A percentile compares a stretch with the other conserved stretches of the same genome.
phyloP scores from a whole-genome alignment of 2,797 vertebrate genomes.

The Acrossocheilus wenchowensis region DNA sequence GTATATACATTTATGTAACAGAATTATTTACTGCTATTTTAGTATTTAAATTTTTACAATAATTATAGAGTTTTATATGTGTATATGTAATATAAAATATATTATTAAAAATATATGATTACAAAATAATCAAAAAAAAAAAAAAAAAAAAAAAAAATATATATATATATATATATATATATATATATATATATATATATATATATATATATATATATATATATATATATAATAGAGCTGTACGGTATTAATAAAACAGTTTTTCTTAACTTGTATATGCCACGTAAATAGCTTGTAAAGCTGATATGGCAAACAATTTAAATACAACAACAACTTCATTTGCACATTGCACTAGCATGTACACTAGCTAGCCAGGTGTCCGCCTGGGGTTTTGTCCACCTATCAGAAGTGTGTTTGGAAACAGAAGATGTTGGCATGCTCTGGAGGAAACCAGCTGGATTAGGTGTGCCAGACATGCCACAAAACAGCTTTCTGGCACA shows the following conservation, averaged over 20 bases:
- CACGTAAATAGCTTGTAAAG: neutral
- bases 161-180: too few relatives aligned
- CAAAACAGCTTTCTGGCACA: constrained; percentile 64
- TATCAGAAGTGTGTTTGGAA: constrained; percentile 70
- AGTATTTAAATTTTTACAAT: too few relatives aligned
- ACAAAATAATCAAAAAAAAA: too few relatives aligned
- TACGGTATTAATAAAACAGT: neutral
- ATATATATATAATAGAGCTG: neutral
- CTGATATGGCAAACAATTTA: neutral
- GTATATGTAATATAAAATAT: too few relatives aligned
- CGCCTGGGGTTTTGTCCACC: constrained; percentile 52
- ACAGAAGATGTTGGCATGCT: constrained; percentile 71
- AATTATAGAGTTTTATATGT: too few relatives aligned
- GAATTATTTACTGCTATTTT: too few relatives aligned
- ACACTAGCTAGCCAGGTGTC: constrained; percentile 22
- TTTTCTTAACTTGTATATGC: neutral
- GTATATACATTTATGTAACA: too few relatives aligned
- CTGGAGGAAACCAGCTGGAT: constrained; percentile 75
- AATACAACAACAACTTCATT: neutral
- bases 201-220: too few relatives aligned
- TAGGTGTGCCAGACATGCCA: constrained; percentile 71
- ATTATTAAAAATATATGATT: too few relatives aligned
- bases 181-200: too few relatives aligned
- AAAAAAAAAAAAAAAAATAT: too few relatives aligned
- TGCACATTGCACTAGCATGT: neutral